Conservation (phyloP, 2,888 invertebrate genomes). For the Xylota sylvarum region DNA sequence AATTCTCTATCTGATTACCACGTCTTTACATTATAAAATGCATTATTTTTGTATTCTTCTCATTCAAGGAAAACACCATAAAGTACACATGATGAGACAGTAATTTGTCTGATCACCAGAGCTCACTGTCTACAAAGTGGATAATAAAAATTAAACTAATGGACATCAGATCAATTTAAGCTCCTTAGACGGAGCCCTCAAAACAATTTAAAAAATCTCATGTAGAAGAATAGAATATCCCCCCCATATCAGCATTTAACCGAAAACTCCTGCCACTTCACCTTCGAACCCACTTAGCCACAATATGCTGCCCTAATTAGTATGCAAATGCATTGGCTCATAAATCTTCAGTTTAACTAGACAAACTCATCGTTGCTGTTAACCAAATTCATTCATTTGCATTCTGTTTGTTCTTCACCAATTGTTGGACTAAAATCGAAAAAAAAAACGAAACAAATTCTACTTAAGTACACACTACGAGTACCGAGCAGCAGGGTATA, state of each 20-base stretch:
- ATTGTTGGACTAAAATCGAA: not conserved
- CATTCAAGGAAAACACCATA: not conserved
- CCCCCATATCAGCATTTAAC: not conserved
- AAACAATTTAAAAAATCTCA: slow-evolving; percentile 6
- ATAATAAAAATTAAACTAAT: not conserved
- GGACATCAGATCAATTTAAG: not conserved
- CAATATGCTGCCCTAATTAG: slow-evolving; percentile 16
- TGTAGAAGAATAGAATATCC: not conserved
- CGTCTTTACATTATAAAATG: no score
- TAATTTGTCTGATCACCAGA: not conserved
- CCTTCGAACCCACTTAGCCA: slow-evolving; percentile 26
- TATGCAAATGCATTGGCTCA: slow-evolving; percentile 35
- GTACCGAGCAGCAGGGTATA: not conserved
- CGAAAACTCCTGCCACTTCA: slow-evolving; percentile 1
- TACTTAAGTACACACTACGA: not conserved
- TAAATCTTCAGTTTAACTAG: slow-evolving; percentile 39
- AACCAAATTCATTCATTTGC: slow-evolving; percentile 15
- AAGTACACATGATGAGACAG: not conserved
- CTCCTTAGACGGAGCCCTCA: not conserved
- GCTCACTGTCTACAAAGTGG: not conserved
- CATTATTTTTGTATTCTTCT: no score
- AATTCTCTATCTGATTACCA: no score
- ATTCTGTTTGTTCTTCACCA: slow-evolving; percentile 20
- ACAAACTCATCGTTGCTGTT: slow-evolving; percentile 13
- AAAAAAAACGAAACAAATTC: no score